Conservation (phyloP, 2,888 invertebrate species). For the Brachyopa scutellaris region DNA sequence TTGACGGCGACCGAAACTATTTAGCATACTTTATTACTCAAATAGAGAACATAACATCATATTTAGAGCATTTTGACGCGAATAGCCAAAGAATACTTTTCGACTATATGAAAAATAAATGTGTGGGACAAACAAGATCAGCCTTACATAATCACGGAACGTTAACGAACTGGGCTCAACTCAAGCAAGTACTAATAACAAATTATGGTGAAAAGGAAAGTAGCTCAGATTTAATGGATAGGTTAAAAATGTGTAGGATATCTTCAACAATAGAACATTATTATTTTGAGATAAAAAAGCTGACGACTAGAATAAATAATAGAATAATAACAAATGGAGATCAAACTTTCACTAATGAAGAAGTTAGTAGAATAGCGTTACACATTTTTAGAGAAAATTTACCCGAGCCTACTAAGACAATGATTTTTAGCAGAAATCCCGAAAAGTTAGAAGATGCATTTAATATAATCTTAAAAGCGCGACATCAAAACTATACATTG, state of each 20-base stretch:
- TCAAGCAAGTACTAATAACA: constrained; percentile 1
- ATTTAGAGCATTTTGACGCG: not conserved
- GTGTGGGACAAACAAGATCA: not conserved
- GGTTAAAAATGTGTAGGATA: constrained; percentile 1
- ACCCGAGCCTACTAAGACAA: constrained; percentile 20
- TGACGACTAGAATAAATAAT: not conserved
- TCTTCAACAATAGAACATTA: constrained; percentile 7
- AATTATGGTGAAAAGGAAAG: constrained; percentile 5
- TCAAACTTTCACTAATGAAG: constrained; percentile 5
- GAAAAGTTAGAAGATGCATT: constrained; percentile 8
- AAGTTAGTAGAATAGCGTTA: constrained; percentile 27
- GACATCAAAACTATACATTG: constrained; percentile 24
- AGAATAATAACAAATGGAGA: not conserved
- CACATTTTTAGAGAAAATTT: constrained; percentile 28
- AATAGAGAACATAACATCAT: not conserved
- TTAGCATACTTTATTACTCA: not conserved
- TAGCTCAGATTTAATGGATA: not conserved
- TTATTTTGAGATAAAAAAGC: not conserved
- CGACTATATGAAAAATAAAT: not conserved
- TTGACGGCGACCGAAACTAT: not conserved
- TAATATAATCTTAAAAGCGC: constrained; percentile 15
- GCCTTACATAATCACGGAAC: not conserved
- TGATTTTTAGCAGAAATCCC: constrained; percentile 28
- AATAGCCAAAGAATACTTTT: not conserved
- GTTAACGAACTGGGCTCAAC: not conserved